Percentiles rank a stretch among this genome's conserved stretches.
Conservation (phyloP, 1,140 invertebrate species). For the Drosophila nannoptera region DNA sequence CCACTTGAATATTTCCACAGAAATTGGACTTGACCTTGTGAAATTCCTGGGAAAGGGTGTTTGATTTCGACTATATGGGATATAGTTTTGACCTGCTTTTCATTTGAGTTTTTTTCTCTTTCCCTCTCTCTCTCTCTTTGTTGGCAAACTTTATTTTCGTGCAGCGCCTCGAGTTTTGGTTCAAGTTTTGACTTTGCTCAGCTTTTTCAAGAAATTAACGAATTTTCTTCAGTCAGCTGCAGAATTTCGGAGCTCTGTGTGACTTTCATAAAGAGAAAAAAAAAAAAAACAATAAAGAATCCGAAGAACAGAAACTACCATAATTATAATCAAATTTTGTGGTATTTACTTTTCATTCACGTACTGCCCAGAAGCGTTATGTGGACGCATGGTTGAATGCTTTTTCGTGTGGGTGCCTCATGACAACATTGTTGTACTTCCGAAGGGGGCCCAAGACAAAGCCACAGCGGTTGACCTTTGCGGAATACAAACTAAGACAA, state of each 20-base stretch:
- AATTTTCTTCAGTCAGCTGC: constrained; percentile 7
- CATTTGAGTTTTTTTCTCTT: no score
- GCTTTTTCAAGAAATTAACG: constrained; percentile 24
- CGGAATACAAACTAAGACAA: neutral
- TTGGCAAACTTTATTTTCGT: constrained; percentile 18
- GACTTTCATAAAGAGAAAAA: constrained; percentile 2
- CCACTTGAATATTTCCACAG: neutral
- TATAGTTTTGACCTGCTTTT: no score
- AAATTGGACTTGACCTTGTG: neutral
- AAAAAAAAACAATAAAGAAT: constrained; percentile 8
- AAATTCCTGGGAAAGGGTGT: neutral
- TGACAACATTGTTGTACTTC: constrained; percentile 1
- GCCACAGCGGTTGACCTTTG: constrained; percentile 7
- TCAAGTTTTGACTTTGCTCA: constrained; percentile 21
- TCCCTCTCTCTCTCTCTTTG: neutral
- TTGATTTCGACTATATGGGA: no score
- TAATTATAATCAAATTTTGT: constrained; percentile 44
- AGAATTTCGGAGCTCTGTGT: neutral
- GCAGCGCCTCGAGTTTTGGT: constrained; percentile 19
- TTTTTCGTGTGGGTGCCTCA: constrained; percentile 10
- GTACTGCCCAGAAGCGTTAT: constrained; percentile 29
- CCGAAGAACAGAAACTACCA: neutral
- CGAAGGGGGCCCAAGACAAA: constrained; percentile 1
- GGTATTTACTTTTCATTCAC: constrained; percentile 60
- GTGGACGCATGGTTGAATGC: constrained; percentile 2